Evolutionary conservation across 2,113 vertebrate species (phyloP).

Genomic region (Gobiocypris rarus): DNA sequence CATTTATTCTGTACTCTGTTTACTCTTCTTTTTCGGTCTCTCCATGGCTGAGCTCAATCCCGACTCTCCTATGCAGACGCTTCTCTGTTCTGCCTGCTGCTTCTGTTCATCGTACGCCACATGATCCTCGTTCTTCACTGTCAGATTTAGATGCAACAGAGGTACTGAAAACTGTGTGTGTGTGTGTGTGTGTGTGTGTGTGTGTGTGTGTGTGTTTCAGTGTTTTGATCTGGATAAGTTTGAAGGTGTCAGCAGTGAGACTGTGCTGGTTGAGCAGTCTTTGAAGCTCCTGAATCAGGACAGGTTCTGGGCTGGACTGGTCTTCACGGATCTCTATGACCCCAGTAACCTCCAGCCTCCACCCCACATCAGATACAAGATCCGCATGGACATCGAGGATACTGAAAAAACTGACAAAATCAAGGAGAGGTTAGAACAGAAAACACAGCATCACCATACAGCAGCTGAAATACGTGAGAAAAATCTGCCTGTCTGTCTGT

Average conservation of each 20-base stretch:
- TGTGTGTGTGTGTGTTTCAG: conserved; percentile 71
- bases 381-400: conserved; percentile 95
- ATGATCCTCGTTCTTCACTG: background rate
- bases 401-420: conserved; percentile 87
- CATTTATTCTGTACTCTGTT: background rate
- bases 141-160: conserved; percentile 5
- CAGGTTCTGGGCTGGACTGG: conserved; percentile 90
- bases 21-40: background rate
- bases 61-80: too few relatives aligned
- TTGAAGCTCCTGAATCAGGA: conserved; percentile 84
- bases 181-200: too few relatives aligned
- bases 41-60: too few relatives aligned
- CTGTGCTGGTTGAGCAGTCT: conserved; percentile 81
- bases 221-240: conserved; percentile 95
- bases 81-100: conserved; percentile 28
- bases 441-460: background rate
- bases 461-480: too few relatives aligned
- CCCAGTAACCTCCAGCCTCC: conserved; percentile 74
- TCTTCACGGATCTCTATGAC: conserved; percentile 81
- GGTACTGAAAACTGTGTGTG: too few relatives aligned
- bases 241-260: conserved; percentile 82
- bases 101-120: background rate
- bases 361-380: conserved; percentile 89
- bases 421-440: conserved; percentile 79
- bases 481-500: too few relatives aligned